Evolutionary conservation across 2,797 vertebrate species (phyloP).

Genomic region (Fratercula arctica): DNA sequence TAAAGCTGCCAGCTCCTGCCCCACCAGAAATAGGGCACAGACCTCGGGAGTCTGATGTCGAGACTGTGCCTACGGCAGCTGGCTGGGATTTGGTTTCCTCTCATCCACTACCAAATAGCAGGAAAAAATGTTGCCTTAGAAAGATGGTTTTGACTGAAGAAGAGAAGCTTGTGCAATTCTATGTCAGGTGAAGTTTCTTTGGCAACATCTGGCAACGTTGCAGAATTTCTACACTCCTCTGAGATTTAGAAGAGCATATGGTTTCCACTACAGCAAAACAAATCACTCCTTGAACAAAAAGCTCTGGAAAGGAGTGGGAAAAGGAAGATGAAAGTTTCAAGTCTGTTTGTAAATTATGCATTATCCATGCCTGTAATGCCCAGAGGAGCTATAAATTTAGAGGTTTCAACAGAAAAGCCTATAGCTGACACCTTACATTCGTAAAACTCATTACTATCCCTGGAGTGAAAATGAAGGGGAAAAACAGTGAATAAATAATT

Average conservation of each 20-base stretch:
- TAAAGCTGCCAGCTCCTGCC: background rate
- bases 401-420: conserved; percentile 68
- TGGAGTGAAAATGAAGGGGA: conserved; percentile 58
- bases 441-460: conserved; percentile 74
- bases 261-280: conserved; percentile 66
- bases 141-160: background rate
- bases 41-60: background rate
- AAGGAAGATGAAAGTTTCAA: conserved; percentile 72
- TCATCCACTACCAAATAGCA: background rate
- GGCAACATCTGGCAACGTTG: background rate
- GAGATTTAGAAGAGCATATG: conserved; percentile 55
- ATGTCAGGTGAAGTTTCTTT: conserved; percentile 7
- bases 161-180: background rate
- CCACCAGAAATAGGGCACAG: background rate
- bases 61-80: background rate
- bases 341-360: conserved; percentile 74
- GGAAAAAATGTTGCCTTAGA: background rate
- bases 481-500: conserved; percentile 73
- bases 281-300: conserved; percentile 67
- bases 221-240: background rate
- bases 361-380: conserved; percentile 62
- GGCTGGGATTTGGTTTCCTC: background rate
- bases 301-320: conserved; percentile 60
- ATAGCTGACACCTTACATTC: conserved; percentile 73
- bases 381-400: conserved; percentile 72